A percentile compares a stretch with the other conserved stretches of the same genome.
These are phyloP conservation scores for Agapornis roseicollis DNA, from an alignment of 2,113 vertebrate genomes.

Conservation along the genomic window DNA sequence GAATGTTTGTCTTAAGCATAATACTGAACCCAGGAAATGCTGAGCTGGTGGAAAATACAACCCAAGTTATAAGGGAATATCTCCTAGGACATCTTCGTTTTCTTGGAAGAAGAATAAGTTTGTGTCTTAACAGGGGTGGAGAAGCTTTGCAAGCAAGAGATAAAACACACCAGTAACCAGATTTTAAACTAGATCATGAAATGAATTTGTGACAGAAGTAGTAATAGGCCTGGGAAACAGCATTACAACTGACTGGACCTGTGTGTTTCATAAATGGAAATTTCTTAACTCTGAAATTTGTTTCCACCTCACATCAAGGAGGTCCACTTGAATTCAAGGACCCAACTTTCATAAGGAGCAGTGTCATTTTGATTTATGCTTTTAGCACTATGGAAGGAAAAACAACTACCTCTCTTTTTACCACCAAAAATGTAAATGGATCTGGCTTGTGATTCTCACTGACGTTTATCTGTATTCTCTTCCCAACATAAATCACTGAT, in stretches of 20 bases:
- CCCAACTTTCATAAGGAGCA: not conserved
- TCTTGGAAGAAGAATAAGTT: not conserved
- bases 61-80: not conserved
- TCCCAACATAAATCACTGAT: not conserved
- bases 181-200: not conserved
- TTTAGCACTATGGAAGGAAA: not conserved
- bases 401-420: not conserved
- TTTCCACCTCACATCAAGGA: not conserved
- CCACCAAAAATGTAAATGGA: not conserved
- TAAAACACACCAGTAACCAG: not conserved
- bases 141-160: slow-evolving; percentile 3
- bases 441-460: not conserved
- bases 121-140: not conserved
- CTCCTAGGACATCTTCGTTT: not conserved
- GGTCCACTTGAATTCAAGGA: not conserved
- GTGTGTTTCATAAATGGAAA: not conserved
- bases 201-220: not conserved
- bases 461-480: not conserved
- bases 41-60: not conserved
- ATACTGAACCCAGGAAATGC: not conserved
- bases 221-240: not conserved
- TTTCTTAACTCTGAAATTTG: not conserved
- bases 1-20: not conserved
- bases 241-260: not conserved
- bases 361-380: not conserved